Evolutionary conservation across 2,113 vertebrate species (phyloP), one percentile per base, ranked within the genome.

Genomic region (Paedocypris sp.): DNA sequence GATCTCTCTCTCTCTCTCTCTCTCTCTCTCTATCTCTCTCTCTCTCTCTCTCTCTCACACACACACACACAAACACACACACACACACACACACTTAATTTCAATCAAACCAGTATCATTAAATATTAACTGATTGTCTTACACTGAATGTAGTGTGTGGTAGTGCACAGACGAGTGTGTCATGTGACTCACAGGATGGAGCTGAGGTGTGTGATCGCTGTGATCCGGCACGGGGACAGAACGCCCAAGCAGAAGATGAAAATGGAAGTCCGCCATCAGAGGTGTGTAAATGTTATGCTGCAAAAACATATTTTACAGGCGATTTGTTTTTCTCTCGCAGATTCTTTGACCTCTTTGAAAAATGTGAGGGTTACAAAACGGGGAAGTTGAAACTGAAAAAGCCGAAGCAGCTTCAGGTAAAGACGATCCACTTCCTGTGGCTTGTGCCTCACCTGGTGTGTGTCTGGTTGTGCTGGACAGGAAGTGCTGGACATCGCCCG

Each of bases 231-330:
- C 0, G 91, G 91, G 4, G 91, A 93, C 64, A 84, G 90, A 57
- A 93, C 90, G 2, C 91, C 91, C 0, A 93, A 93, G 64, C 91
- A 93, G 73, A 93, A 93, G 71, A 93, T 93, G 91, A 93, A 93
- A 73, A 93, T 93, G 91, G 90, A 92, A 42, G 91, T 93, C 49
- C 87, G 88, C 3, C 88, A 93, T 54, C 70, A 88, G 1, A 83
- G 87, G 91, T 92, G 78, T 16, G 9, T 25, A 15, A 0, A 5
- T 16, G 59, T 49, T 26, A 13, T 38, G 11, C n/a, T 32, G 5
- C 22, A 19, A 13, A 16, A 3, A 3, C 11, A 28, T 31, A 11
- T 60, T 12, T 9, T 25, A 15, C 10, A 15, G 31, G 2, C n/a
- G n/a, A n/a, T n/a, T n/a, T n/a, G n/a, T n/a, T 42, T 54, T 43